Base-by-base conservation (phyloP, 2,797 vertebrate species). In the Gymnodraco acuticeps region DNA sequence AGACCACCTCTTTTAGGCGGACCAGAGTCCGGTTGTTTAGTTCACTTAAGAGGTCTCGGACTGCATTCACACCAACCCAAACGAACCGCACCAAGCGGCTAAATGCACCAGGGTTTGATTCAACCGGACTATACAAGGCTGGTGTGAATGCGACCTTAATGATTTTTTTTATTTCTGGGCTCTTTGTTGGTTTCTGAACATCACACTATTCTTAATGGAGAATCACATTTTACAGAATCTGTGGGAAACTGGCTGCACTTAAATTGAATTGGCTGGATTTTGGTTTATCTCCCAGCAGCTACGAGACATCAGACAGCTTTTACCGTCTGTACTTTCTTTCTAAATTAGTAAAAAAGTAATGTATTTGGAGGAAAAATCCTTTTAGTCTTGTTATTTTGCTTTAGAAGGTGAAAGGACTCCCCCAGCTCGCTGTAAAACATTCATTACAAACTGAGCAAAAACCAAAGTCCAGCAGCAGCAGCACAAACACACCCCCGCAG, bases 361-460 rank as follows among this genome's bases (percentile, higher is more conserved):
- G 9, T 45, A n/a, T 31, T 13, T n/a, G 17, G 10, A 56, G 7
- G 19, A 64, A 41, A 66, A 45, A 20, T 15, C 2, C 33, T 15
- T 17, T 3, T 13, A 11, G 9, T 51, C 17, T 31, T 23, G 48
- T 56, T 31, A 55, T 58, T 69, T 68, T 46, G 63, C 60, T 62
- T 77, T 58, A 47, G 56, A 60, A 15, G 27, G 23, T 13, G 52
- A 27, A 62, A 66, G 16, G 11, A 45, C 20, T 17, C 15, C 48
- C 64, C 17, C 10, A 14, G 10, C 41, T 43, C 17, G 46, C 73
- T 72, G 73, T 68, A 20, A 75, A 77, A 73, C 59, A 60, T 65
- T 67, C 13, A 73, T 71, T 42, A 43, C 23, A 78, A 48, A 63
- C 42, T 17, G 50, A 64, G 66, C 58, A 75, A 27, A 70, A 42